phyloP scores from a whole-genome alignment of 2,113 vertebrate species.

The Pterocles burchelli region DNA sequence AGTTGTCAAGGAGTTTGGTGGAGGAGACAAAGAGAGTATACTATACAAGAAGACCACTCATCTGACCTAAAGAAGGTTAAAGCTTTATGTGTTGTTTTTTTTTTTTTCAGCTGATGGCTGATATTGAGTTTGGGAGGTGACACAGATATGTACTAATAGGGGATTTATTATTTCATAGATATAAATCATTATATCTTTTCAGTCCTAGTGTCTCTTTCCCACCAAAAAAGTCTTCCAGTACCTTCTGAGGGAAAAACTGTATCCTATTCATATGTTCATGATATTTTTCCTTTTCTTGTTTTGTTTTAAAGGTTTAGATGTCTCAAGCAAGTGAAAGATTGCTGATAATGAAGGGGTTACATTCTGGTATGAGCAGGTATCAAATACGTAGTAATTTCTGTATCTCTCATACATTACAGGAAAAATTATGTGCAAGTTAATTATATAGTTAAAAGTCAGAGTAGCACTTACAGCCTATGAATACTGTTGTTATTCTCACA shows the following conservation, averaged over 20 bases:
- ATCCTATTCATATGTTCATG: background rate
- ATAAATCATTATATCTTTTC: background rate
- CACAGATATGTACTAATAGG: background rate
- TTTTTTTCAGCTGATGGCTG: background rate
- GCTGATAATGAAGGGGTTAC: background rate
- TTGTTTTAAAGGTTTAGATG: background rate
- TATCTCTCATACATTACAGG: background rate
- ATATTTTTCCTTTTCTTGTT: background rate
- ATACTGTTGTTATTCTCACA: background rate
- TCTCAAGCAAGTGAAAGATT: background rate
- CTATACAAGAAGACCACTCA: background rate
- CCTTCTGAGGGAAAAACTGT: background rate
- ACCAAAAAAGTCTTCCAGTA: background rate
- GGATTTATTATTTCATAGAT: background rate
- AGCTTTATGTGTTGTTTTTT: background rate
- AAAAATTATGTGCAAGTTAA: background rate
- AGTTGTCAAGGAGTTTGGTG: background rate
- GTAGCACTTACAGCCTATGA: background rate
- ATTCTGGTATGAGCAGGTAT: background rate
- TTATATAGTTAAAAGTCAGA: background rate
- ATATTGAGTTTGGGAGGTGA: background rate
- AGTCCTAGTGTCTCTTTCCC: background rate
- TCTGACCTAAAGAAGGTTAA: background rate
- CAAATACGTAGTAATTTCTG: background rate
- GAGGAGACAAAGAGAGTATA: background rate